Evolutionary conservation across 1,140 invertebrate genomes (phyloP), one percentile per base, ranked within the genome.

Genomic region (Leptinotarsa undecemlineata): DNA sequence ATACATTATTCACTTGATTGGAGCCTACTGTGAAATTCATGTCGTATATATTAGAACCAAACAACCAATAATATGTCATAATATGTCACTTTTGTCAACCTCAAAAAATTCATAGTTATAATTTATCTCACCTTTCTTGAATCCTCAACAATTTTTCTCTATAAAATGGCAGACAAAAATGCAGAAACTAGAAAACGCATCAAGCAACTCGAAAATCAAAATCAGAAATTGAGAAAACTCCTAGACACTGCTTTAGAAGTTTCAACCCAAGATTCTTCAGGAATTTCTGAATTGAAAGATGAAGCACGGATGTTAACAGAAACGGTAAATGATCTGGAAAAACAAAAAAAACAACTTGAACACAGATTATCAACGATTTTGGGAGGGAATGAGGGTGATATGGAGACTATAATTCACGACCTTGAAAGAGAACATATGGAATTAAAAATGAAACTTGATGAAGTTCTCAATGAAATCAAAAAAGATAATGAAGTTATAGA

Each of bases 191-290:
- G 33, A 47, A 73, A 73, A 61, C 72, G 62, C 15, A 68, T 73
- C 6, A 73, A 68, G 23, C 72, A 73, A 42, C 62, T 73, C 3
- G 72, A 73, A 73, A 68, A 68, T 19, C 72, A 73, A 33, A 73
- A 73, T 20, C 21, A 14, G 17, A 73, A 73, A 60, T 48, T 73
- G 17, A 67, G 51, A 15, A 68, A 17, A 11, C 26, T 73, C 3
- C 47, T 73, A 20, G 42, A 68, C n/a, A 26, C 64, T 26, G 62
- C 72, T 14, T 11, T 68, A 5, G 64, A 73, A 8, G 20, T 73
- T 42, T 47, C 72, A 6, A 42, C 17, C 68, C 63, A 68, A 14
- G 64, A 73, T 19, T 26, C 48, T n/a, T 8, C 21, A 1, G 48
- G 66, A 3, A 21, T 64, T 19, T 47, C 33, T n/a, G 8, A 21